Conservation (phyloP, 2,797 vertebrate genomes). For the Ctenopoma kingsleyae region DNA sequence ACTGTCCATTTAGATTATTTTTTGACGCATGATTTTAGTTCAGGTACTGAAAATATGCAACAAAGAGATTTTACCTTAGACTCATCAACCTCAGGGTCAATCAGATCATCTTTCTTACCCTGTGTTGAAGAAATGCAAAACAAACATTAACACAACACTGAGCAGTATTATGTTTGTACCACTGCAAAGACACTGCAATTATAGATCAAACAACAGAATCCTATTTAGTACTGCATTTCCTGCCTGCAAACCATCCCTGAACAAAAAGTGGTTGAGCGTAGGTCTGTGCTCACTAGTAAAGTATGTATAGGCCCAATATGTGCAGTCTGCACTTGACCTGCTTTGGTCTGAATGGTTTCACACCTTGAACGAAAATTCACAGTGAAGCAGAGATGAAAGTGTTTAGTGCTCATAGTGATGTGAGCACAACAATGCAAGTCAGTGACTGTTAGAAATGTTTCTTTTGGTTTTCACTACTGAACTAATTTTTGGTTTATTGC, state of each 20-base stretch:
- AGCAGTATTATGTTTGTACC: neutral
- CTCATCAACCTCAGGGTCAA: conserved; percentile 73
- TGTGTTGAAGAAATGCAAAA: conserved; percentile 27
- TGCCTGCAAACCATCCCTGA: neutral
- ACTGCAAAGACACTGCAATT: neutral
- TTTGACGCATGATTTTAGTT: neutral
- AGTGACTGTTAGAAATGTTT: too few species aligned
- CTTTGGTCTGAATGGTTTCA: neutral
- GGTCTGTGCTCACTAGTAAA: neutral
- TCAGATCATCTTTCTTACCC: conserved; percentile 74
- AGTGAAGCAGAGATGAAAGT: too few species aligned
- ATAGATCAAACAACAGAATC: too few species aligned
- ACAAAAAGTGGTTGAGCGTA: neutral
- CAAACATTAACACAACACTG: neutral
- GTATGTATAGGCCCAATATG: neutral
- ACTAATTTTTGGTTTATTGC: too few species aligned
- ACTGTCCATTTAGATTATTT: too few species aligned
- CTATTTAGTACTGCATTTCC: neutral
- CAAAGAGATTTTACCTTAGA: conserved; percentile 69
- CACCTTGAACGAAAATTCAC: neutral
- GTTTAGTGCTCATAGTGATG: too few species aligned
- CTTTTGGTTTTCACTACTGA: too few species aligned
- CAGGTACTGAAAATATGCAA: neutral
- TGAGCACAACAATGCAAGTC: too few species aligned
- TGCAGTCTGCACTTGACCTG: neutral